A percentile compares a stretch with the other conserved stretches of the same genome.
Conservation (phyloP, 1,140 invertebrate species). For the Ganaspis sp. region DNA sequence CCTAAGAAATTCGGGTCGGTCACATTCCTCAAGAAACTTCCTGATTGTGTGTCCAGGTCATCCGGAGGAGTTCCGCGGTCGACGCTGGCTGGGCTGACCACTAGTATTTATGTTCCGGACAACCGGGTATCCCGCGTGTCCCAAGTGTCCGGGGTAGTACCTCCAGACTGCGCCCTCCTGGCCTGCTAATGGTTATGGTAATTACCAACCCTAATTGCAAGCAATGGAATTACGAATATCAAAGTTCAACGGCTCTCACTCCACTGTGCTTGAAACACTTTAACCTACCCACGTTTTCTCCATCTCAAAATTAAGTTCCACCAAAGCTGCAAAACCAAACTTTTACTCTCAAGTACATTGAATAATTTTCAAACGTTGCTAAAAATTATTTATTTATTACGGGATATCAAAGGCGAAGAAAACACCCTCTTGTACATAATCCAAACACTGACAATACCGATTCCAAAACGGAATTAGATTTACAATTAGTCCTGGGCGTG, state of each 20-base stretch:
- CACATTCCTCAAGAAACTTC: conserved; percentile 70
- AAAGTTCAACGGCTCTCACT: conserved; percentile 65
- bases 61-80: conserved; percentile 59
- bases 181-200: conserved; percentile 74
- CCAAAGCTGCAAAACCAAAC: neutral
- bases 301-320: conserved; percentile 16
- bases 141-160: conserved; percentile 58
- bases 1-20: conserved; percentile 68
- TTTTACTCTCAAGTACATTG: neutral
- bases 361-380: neutral
- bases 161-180: conserved; percentile 44
- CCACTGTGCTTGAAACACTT: conserved; percentile 48
- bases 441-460: too few relatives aligned
- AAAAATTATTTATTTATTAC: too few relatives aligned
- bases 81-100: conserved; percentile 61
- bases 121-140: conserved; percentile 42
- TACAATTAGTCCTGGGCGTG: too few relatives aligned
- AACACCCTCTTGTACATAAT: too few relatives aligned
- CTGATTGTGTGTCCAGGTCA: conserved; percentile 67
- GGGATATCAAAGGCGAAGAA: too few relatives aligned
- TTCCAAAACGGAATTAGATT: too few relatives aligned
- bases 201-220: conserved; percentile 75
- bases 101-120: conserved; percentile 66
- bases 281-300: neutral
- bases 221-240: conserved; percentile 76